Evolutionary conservation across 1,140 invertebrate species (phyloP).

Genomic region (Metopolophium dirhodum): DNA sequence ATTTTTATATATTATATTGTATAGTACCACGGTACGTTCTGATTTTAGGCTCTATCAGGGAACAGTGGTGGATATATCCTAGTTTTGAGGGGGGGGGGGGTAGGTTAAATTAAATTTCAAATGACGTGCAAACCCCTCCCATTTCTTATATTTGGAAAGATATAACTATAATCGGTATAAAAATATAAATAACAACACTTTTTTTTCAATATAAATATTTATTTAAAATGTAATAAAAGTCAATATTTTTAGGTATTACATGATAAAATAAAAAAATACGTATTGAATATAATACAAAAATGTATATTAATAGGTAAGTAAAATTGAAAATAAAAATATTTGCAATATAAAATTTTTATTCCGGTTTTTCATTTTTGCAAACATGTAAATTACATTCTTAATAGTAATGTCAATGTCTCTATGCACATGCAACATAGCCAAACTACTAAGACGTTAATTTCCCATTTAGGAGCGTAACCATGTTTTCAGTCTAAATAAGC

Average conservation of each 20-base stretch:
- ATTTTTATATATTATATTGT: too few species aligned
- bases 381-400: slow-evolving; percentile 1
- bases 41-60: too few species aligned
- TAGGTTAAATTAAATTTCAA: too few species aligned
- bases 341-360: background rate
- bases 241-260: too few species aligned
- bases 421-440: slow-evolving; percentile 25
- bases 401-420: slow-evolving; percentile 10
- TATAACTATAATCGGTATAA: slow-evolving; percentile 3
- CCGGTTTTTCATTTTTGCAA: background rate
- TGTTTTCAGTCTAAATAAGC: slow-evolving; percentile 28
- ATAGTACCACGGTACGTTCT: too few species aligned
- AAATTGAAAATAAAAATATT: background rate
- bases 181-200: slow-evolving; percentile 27
- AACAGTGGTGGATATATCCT: background rate
- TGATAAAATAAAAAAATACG: too few species aligned
- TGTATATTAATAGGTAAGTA: too few species aligned
- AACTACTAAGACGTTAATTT: slow-evolving; percentile 18
- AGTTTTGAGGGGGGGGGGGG: background rate
- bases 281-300: too few species aligned
- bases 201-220: too few species aligned
- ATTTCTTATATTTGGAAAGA: slow-evolving; percentile 15
- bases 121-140: background rate
- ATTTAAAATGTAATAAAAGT: too few species aligned
- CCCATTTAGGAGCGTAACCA: background rate